Evolutionary conservation across 2,888 invertebrate species (phyloP), one percentile per base, ranked within the genome.

Genomic region (Phaedon cochleariae): DNA sequence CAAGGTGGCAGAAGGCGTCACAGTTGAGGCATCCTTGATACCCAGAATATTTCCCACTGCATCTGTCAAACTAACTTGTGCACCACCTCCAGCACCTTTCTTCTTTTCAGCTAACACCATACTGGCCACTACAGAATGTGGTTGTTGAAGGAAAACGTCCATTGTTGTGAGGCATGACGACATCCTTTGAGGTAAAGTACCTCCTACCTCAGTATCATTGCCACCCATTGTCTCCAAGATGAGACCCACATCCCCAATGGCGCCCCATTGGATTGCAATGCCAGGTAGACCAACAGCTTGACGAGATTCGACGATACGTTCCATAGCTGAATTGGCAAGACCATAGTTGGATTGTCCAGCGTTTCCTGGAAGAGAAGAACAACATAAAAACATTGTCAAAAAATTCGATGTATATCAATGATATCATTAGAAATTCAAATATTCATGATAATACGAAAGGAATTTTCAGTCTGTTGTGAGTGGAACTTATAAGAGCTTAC

Each of bases 331-430:
- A 86, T 99, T 99, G 60, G 98, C 97, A 76, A 95, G 88, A 60
- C 98, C 98, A 82, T 99, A 99, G 86, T 98, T 99, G 67, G 93
- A 89, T 85, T 99, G 98, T 3, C 98, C 98, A 57, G 93, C 90
- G 85, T 98, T 98, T 68, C 41, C 31, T 34, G 7, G 7, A 26
- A 26, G 26, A 26, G 26, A 5, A 26, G 7, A n/a, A n/a, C n/a
- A n/a, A n/a, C n/a, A n/a, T n/a, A n/a, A n/a, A n/a, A n/a, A n/a
- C n/a, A n/a, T n/a, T n/a, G n/a, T n/a, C n/a, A n/a, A n/a, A n/a
- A n/a, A n/a, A n/a, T n/a, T n/a, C n/a, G n/a, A n/a, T n/a, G n/a
- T n/a, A n/a, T n/a, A n/a, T n/a, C n/a, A n/a, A n/a, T n/a, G n/a
- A n/a, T n/a, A n/a, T 5, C 26, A 26, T 7, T 26, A 26, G 7